Percentiles rank a stretch among this genome's conserved stretches.
These are phyloP conservation scores for Delphinapterus leucas DNA, from an alignment of 2,113 vertebrate genomes.

Conservation along the genomic window DNA sequence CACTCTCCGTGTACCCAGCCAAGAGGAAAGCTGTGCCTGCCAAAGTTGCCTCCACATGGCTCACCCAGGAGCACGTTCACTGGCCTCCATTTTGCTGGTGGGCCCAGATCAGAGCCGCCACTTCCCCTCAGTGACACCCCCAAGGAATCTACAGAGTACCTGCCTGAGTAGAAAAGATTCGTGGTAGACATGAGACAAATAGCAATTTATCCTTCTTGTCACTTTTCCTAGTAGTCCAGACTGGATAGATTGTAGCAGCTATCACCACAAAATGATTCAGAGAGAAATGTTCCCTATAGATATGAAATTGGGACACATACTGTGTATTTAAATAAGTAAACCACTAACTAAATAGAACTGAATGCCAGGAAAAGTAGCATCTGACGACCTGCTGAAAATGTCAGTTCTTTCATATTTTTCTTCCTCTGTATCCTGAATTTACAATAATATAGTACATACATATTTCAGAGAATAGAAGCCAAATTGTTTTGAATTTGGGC, in stretches of 20 bases:
- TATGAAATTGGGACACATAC: neutral
- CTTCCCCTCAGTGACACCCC: neutral
- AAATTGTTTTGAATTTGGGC: neutral
- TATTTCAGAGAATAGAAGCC: neutral
- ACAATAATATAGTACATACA: neutral
- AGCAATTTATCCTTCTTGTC: neutral
- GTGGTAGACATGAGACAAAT: neutral
- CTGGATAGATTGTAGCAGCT: neutral
- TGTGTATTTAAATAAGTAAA: conserved; percentile 32
- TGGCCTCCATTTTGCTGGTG: neutral
- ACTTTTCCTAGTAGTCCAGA: neutral
- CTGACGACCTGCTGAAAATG: neutral
- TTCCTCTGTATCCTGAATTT: neutral
- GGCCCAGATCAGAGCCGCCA: neutral
- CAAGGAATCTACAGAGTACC: neutral
- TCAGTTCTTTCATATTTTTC: neutral
- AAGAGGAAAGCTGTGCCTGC: neutral
- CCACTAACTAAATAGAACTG: neutral
- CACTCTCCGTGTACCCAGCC: neutral
- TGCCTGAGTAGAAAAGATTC: neutral
- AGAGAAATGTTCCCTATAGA: neutral
- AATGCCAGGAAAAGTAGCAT: conserved; percentile 15
- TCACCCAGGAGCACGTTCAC: neutral
- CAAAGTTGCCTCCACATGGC: neutral
- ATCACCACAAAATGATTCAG: neutral